phyloP scores from a whole-genome alignment of 2,888 invertebrate genomes.

The Labia minor region DNA sequence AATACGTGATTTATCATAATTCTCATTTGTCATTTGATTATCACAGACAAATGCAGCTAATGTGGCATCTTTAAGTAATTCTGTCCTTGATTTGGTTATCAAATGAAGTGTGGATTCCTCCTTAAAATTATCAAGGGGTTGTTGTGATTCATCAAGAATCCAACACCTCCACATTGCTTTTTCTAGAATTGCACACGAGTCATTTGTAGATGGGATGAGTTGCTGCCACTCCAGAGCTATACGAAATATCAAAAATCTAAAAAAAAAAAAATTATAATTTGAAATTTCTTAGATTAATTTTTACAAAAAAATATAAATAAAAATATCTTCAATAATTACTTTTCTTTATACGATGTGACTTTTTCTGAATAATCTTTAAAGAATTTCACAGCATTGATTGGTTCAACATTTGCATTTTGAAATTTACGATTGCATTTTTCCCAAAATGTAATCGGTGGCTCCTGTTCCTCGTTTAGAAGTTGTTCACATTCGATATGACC shows the following conservation, averaged over 20 bases:
- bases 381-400: conserved; percentile 52
- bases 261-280: neutral
- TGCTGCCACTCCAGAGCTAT: neutral
- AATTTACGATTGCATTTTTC: conserved; percentile 52
- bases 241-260: neutral
- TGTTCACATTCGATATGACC: conserved; percentile 43
- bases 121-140: neutral
- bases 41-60: neutral
- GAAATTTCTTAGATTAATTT: neutral
- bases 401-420: conserved; percentile 46
- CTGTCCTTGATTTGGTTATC: neutral
- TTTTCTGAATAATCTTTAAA: conserved; percentile 46
- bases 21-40: neutral
- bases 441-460: conserved; percentile 43
- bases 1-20: neutral
- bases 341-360: conserved; percentile 35
- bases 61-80: neutral
- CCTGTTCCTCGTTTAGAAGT: conserved; percentile 31
- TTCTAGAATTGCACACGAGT: neutral
- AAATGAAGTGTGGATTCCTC: neutral
- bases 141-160: neutral
- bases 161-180: neutral
- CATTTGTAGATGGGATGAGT: neutral
- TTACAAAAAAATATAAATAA: no score
- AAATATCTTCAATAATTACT: conserved; percentile 26